Base-by-base conservation (phyloP, 30 jellyfish, hydroid and myxozoan species). In the Aurelia sp. region DNA sequence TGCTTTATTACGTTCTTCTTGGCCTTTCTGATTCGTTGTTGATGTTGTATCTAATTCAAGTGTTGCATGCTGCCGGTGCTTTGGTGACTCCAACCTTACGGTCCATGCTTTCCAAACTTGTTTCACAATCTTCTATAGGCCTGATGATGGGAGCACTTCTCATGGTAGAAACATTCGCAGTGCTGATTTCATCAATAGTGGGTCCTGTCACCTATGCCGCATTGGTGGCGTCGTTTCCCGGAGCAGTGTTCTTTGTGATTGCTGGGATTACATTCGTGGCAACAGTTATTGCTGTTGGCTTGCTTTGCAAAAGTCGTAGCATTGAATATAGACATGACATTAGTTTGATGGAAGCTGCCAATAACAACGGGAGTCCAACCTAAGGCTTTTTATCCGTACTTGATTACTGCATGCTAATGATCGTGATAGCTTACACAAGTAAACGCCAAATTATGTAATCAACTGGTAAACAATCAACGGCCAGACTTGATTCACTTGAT, bases 51-150 rank as follows among this genome's bases (percentile, higher is more conserved):
- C 5, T 70, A 6, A 70, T 18, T 24, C 81, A 70, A 70, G 22
- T 70, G 15, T 6, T 70, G 5, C 62, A 70, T 33, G 81, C 81
- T n/a, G 18, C 20, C 62, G 8, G 62, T 13, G 55, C 81, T 19
- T 7, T 70, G 63, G 50, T n/a, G 27, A 31, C 50, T 2, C 21
- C 81, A 9, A 70, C 81, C 21, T 24, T 70, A 9, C 63, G 81
- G 30, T 40, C 86, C 62, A 48, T 74, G 73, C 52, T 57, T 17
- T 70, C 81, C 19, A 70, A 70, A 70, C 40, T 70, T 17, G 55
- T 24, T 16, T 40, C 62, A 4, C 81, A 0, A 9, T 38, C 62
- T 16, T 19, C 81, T 4, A 67, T 70, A 2, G 81, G 81, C 44
- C 31, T 47, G 6, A 31, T 70, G 38, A 22, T 70, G 27, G 50